Evolutionary conservation across 2,113 vertebrate species (phyloP), one percentile per base, ranked within the genome.

Genomic region (Calonectris borealis): DNA sequence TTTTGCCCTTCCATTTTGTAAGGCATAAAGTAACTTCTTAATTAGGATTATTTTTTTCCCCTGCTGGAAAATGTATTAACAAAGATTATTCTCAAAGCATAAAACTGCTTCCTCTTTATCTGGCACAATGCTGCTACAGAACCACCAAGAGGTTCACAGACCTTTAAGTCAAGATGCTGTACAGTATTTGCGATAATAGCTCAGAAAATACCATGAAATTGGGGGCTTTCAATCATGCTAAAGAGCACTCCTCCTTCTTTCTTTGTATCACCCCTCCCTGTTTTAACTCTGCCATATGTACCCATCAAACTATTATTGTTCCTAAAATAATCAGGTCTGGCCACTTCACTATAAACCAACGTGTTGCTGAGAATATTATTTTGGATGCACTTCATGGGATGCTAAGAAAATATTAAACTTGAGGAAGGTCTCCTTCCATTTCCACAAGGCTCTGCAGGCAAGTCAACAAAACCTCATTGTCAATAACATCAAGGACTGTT

Each of bases 401-500:
- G 48, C 51, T 93, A 83, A 95, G 70, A 90, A 94, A 96, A 86
- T 62, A 86, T 66, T 57, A 80, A 55, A 86, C 81, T 86, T 72
- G 32, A 83, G 78, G 71, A 95, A 95, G 42, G 62, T 95, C 90
- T 95, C 78, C 91, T 95, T 94, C 93, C 81, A 95, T 90, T 95
- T 94, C 78, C 84, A 96, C 75, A 85, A 90, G 78, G 40, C 69
- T 90, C 78, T 84, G 58, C 73, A 77, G 72, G 58, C 81, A 87
- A 87, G 91, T 97, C 93, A 96, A 97, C 95, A 96, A 97, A 97
- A 94, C 42, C 78, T 91, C 87, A 91, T 95, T 97, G 96, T 96
- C 95, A 97, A 96, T 90, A 96, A 95, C 89, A 97, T 96, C 96
- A 96, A 95, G 93, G 96, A 94, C 87, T 95, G 93, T 96, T 96